These are phyloP conservation scores for Tauraco erythrolophus DNA, from an alignment of 2,113 vertebrate genomes.

Conservation along the genomic window DNA sequence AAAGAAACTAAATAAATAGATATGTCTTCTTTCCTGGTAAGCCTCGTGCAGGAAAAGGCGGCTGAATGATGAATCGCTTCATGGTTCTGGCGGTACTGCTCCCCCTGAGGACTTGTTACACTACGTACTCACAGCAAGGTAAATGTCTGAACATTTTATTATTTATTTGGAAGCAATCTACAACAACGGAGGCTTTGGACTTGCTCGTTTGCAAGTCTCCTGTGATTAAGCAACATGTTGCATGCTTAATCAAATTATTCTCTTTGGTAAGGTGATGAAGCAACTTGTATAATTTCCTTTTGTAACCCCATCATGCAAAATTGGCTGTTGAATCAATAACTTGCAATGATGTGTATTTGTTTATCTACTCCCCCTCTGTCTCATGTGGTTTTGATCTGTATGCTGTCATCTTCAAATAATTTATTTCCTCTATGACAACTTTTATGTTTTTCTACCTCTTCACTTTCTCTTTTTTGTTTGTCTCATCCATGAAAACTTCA, in stretches of 20 bases:
- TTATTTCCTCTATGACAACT: background rate
- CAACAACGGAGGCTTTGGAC: background rate
- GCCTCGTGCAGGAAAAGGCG: slow-evolving; percentile 56
- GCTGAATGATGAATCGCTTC: slow-evolving; percentile 59
- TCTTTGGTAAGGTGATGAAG: background rate
- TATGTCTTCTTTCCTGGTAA: background rate
- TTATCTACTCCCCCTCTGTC: background rate
- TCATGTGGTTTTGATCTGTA: background rate
- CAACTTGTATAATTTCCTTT: background rate
- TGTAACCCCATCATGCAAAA: background rate
- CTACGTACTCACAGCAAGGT: slow-evolving; percentile 58
- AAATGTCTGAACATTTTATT: background rate
- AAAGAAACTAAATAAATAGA: background rate
- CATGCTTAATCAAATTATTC: background rate
- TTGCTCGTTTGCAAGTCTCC: background rate
- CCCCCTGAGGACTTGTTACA: background rate
- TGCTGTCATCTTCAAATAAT: background rate
- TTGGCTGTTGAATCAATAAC: background rate
- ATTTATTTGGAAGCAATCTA: background rate
- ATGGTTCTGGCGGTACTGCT: slow-evolving; percentile 26
- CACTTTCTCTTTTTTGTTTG: background rate
- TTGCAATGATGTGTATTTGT: background rate
- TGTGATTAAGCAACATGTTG: background rate
- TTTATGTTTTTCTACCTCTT: background rate
- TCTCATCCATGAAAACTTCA: background rate